phyloP scores from a whole-genome alignment of 2,888 invertebrate genomes.

The Incurvaria masculella region DNA sequence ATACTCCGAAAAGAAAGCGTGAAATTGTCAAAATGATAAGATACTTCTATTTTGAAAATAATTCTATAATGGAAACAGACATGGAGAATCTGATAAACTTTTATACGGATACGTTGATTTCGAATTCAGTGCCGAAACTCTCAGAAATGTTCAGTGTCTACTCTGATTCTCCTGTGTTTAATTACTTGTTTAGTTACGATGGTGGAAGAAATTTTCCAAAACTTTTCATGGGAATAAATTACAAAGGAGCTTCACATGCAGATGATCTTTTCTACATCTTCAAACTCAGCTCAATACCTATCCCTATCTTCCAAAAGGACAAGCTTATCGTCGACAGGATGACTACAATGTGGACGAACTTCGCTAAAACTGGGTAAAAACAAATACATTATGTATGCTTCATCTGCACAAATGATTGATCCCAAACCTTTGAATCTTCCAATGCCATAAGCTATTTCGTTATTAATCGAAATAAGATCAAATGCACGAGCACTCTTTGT shows the following conservation, averaged over 20 bases:
- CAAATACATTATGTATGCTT: too few relatives aligned
- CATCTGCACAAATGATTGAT: too few relatives aligned
- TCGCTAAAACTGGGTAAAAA: conserved; percentile 24
- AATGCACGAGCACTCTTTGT: too few relatives aligned
- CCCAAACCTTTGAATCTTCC: too few relatives aligned
- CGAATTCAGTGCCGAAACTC: conserved; percentile 16
- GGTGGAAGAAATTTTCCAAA: conserved; percentile 23
- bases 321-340: conserved; percentile 5
- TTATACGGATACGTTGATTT: conserved; percentile 22
- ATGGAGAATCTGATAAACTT: conserved; percentile 27
- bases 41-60: conserved; percentile 39
- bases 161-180: conserved; percentile 11
- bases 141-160: conserved; percentile 2
- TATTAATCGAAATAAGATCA: too few relatives aligned
- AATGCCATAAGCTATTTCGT: too few relatives aligned
- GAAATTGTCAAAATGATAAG: conserved; percentile 26
- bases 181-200: conserved; percentile 21
- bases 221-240: conserved; percentile 16
- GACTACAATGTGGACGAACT: conserved; percentile 21
- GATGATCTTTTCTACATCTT: conserved; percentile 21
- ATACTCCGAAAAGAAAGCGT: conserved; percentile 23
- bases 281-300: conserved; percentile 3
- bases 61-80: conserved; percentile 31
- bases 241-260: conserved; percentile 20
- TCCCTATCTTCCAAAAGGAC: conserved; percentile 9